A percentile compares a stretch with the other conserved stretches of the same genome.
phyloP scores from a whole-genome alignment of 2,113 vertebrate species.

The Cyprinus carpio region DNA sequence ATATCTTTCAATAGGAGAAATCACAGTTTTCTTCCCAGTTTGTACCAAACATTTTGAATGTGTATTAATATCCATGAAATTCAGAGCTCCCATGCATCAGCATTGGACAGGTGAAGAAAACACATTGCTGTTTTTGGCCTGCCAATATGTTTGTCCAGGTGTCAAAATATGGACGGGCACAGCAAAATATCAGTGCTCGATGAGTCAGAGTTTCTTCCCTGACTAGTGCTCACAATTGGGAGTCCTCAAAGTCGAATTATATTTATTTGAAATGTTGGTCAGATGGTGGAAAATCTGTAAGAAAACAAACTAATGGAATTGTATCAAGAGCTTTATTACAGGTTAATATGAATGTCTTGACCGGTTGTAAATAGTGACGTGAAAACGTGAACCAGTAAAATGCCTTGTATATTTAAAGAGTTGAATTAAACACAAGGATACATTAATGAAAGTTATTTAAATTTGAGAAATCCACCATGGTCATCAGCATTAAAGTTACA shows the following conservation, averaged over 20 bases:
- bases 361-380: constrained; percentile 72
- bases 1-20: background rate
- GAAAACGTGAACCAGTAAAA: constrained; percentile 47
- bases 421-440: background rate
- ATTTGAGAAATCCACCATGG: background rate
- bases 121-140: constrained; percentile 71
- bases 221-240: background rate
- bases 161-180: constrained; percentile 72
- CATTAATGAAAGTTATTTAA: background rate
- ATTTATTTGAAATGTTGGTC: background rate
- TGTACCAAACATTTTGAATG: background rate
- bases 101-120: constrained; percentile 40
- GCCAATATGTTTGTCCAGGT: constrained; percentile 73
- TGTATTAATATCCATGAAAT: background rate
- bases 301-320: background rate
- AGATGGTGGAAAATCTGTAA: background rate
- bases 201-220: constrained; percentile 72
- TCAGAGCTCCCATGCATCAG: constrained; percentile 15
- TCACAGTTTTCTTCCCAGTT: background rate
- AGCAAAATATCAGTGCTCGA: constrained; percentile 40
- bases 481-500: background rate
- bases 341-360: constrained; percentile 54
- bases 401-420: constrained; percentile 27
- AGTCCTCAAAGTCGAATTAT: background rate
- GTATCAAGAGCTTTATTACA: constrained; percentile 66